These are phyloP conservation scores for Hirtodrosophila confusa DNA, from an alignment of 2,888 invertebrate genomes.

Conservation along the genomic window DNA sequence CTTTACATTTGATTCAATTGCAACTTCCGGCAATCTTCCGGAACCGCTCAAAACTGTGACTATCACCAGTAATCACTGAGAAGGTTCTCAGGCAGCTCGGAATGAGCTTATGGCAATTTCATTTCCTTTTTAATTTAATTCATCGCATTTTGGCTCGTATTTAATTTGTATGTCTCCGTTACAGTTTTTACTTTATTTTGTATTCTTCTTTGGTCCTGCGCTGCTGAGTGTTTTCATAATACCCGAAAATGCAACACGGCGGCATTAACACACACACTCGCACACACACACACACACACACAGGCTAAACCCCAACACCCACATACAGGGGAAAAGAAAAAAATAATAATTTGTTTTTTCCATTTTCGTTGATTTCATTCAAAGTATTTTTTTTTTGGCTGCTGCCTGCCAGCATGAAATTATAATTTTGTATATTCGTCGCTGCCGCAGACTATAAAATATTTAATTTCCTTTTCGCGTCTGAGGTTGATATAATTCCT, in stretches of 20 bases:
- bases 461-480: slow-evolving; percentile 74
- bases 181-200: slow-evolving; percentile 15
- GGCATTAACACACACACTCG: slow-evolving; percentile 49
- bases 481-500: slow-evolving; percentile 74
- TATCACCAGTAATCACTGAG: slow-evolving; percentile 13
- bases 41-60: slow-evolving; percentile 13
- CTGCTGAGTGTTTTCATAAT: slow-evolving; percentile 46
- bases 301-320: not conserved
- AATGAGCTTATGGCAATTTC: slow-evolving; percentile 60
- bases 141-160: slow-evolving; percentile 41
- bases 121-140: slow-evolving; percentile 79
- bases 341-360: slow-evolving; percentile 44
- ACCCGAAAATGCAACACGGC: slow-evolving; percentile 62
- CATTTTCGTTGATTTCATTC: slow-evolving; percentile 66
- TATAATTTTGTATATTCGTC: slow-evolving; percentile 57
- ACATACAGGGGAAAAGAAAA: slow-evolving; percentile 9
- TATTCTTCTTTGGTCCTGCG: slow-evolving; percentile 12
- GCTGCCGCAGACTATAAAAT: slow-evolving; percentile 74
- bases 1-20: slow-evolving; percentile 25
- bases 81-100: slow-evolving; percentile 9
- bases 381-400: slow-evolving; percentile 45
- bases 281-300: not conserved
- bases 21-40: slow-evolving; percentile 14
- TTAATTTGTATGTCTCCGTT: slow-evolving; percentile 45
- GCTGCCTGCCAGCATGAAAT: slow-evolving; percentile 46